Conservation (phyloP, 1,140 invertebrate species). For the Lepidotrigona ventralis region DNA sequence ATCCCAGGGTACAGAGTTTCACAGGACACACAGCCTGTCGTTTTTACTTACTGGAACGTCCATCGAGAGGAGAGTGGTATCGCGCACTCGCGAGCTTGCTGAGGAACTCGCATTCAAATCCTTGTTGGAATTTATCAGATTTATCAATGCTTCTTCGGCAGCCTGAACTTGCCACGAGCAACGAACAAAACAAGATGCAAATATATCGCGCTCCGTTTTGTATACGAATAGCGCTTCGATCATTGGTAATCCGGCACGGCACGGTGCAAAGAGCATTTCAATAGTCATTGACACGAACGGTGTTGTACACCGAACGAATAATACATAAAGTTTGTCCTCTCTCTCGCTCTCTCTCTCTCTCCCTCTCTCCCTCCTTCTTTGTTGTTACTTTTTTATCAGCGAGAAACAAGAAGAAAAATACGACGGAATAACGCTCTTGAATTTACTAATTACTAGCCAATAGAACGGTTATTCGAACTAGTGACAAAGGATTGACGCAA, state of each 20-base stretch:
- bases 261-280: not conserved
- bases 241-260: not conserved
- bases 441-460: not conserved
- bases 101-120: not conserved
- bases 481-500: conserved; percentile 21
- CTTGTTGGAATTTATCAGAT: conserved; percentile 23
- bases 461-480: not conserved
- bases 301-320: not conserved
- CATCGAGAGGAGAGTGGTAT: not conserved
- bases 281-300: not conserved
- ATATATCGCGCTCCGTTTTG: not conserved
- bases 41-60: not conserved
- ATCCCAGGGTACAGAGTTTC: not conserved
- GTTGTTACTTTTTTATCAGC: not conserved
- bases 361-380: not conserved
- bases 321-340: not conserved
- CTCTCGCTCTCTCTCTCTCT: not conserved
- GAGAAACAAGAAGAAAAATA: not conserved
- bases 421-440: not conserved
- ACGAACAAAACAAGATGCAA: not conserved
- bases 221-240: not conserved
- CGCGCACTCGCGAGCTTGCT: not conserved
- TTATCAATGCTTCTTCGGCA: not conserved
- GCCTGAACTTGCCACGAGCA: not conserved
- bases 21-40: not conserved